Base-by-base conservation (phyloP, 2,888 invertebrate genomes). In the Leucophora obtusa region DNA sequence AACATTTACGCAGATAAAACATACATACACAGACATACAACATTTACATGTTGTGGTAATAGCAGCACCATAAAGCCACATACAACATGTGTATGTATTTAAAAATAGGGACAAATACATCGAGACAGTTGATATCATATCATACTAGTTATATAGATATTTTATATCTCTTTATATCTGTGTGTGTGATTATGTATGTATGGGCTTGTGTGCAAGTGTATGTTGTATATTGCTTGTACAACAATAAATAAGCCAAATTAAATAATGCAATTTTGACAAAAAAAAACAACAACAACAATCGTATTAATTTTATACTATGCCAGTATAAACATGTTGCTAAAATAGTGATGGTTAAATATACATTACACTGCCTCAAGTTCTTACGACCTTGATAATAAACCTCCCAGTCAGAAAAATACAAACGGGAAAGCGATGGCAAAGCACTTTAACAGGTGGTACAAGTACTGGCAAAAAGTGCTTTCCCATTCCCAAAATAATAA, bases 181-280 rank as follows among this genome's bases (percentile, higher is more conserved):
- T 21, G 21, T 21, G 2, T 21, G 21, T 21, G 21, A n/a, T n/a
- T 35, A 35, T 38, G 2, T 11, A 38, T 11, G 14, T 11, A 0
- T 11, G 10, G 8, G 38, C 2, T 38, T 38, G 38, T 38, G 38
- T 38, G 38, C 11, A 2, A 3, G 38, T 38, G 11, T 21, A 35
- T 10, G 4, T 35, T 35, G 35, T 35, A 35, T 35, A 10, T 0
- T 11, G 11, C 6, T 2, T 18, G 47, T 15, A 50, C 18, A 75
- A 59, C 54, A 66, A 62, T 72, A 63, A 75, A 72, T 76, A 76
- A 69, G 72, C 68, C 71, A 72, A 80, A 76, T 76, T 72, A 65
- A 72, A 80, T 80, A 72, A 76, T 72, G 50, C 51, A 69, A 53
- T 74, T 69, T 59, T 28, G 38, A 70, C n/a, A 53, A 73, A 38